These are phyloP conservation scores for Apistogramma diplotaenia DNA, from an alignment of 2,113 vertebrate species.

Conservation along the genomic window DNA sequence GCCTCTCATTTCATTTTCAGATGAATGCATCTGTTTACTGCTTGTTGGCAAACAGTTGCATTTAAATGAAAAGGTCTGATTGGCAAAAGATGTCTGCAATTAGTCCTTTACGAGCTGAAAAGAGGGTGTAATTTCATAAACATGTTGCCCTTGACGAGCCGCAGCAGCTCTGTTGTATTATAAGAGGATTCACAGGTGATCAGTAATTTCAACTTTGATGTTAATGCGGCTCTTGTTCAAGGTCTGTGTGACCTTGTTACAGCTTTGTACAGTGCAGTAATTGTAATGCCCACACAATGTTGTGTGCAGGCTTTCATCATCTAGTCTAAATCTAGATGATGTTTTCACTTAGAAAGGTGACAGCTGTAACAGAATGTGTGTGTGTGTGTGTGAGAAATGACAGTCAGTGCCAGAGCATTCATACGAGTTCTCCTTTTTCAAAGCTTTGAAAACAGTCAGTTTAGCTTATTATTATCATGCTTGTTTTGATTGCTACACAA, in stretches of 20 bases:
- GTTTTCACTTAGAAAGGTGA: conserved; percentile 19
- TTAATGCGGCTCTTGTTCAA: conserved; percentile 33
- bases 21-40: conserved; percentile 43
- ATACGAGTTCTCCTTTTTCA: neutral
- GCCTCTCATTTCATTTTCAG: conserved; percentile 18
- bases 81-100: conserved; percentile 50
- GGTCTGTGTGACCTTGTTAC: conserved; percentile 4
- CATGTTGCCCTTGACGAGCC: neutral
- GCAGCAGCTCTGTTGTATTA: neutral
- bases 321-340: conserved; percentile 21
- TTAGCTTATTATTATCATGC: neutral
- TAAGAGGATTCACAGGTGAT: conserved; percentile 2
- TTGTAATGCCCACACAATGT: conserved; percentile 17
- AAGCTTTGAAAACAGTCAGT: neutral
- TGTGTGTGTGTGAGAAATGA: neutral
- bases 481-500: neutral
- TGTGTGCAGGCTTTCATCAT: neutral
- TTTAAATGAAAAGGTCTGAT: conserved; percentile 46
- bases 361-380: conserved; percentile 16
- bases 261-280: conserved; percentile 12
- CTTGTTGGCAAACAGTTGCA: conserved; percentile 53
- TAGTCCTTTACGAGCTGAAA: conserved; percentile 21
- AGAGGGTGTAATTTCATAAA: conserved; percentile 26
- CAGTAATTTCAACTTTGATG: conserved; percentile 5
- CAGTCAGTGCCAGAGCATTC: neutral